A percentile compares a stretch with the other conserved stretches of the same genome.
Evolutionary conservation across 2,113 vertebrate species (phyloP).

Genomic region (Aythya baeri): DNA sequence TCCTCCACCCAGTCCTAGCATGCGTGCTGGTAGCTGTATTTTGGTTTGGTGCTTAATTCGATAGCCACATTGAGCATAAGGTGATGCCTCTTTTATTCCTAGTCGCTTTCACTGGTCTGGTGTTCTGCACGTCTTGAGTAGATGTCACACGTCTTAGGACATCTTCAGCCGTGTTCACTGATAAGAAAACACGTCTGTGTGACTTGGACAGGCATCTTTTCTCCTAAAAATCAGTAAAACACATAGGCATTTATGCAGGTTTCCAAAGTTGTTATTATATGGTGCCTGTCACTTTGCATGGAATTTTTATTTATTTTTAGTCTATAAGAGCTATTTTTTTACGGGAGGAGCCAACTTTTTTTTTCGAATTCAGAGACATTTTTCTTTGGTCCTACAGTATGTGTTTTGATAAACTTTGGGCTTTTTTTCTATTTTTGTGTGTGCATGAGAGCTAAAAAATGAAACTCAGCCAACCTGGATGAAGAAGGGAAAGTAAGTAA

Average conservation of each 20-base stretch:
- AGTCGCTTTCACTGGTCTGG: background rate
- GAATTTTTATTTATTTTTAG: background rate
- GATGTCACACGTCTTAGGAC: background rate
- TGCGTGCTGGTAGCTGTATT: background rate
- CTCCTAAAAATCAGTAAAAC: background rate
- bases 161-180: background rate
- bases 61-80: background rate
- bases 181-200: background rate
- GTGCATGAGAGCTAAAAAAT: background rate
- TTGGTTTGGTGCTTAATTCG: background rate
- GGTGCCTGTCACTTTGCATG: background rate
- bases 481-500: conserved; percentile 13
- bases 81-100: background rate
- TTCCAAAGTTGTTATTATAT: background rate
- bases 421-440: background rate
- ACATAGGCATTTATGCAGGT: background rate
- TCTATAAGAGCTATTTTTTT: background rate
- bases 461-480: conserved; percentile 20
- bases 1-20: background rate
- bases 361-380: background rate
- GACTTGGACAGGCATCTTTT: background rate
- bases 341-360: background rate
- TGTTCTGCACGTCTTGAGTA: background rate
- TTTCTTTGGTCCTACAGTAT: background rate
- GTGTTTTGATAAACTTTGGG: background rate